Evolutionary conservation across 2,113 vertebrate genomes (phyloP).

Genomic region (Dascyllus trimaculatus): DNA sequence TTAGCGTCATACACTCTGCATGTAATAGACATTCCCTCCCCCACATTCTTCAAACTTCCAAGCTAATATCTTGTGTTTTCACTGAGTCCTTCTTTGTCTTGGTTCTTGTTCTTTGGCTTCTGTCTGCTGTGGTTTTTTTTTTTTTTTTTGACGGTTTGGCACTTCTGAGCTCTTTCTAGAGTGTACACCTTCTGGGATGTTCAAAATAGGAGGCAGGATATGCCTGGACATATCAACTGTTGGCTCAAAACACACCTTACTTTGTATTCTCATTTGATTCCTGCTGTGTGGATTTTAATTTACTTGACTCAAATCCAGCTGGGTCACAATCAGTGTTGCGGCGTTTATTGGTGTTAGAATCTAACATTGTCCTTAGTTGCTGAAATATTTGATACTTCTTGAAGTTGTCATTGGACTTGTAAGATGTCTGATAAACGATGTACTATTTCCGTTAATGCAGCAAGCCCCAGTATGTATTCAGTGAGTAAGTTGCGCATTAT

Average conservation of each 20-base stretch:
- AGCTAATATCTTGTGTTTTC: constrained; percentile 22
- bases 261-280: constrained; percentile 1
- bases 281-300: background rate
- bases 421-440: background rate
- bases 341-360: too few relatives aligned
- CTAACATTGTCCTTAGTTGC: too few relatives aligned
- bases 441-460: background rate
- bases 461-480: background rate
- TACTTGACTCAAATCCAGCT: background rate
- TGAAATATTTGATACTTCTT: too few relatives aligned
- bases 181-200: background rate
- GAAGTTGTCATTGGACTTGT: background rate
- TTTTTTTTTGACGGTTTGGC: background rate
- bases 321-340: background rate
- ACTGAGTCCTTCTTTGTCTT: background rate
- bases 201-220: background rate
- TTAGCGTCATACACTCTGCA: constrained; percentile 56
- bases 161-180: background rate
- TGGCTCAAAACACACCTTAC: constrained; percentile 10
- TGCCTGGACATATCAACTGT: constrained; percentile 9
- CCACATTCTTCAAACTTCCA: constrained; percentile 38
- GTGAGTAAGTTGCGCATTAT: background rate
- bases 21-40: constrained; percentile 12
- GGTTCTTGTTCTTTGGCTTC: constrained; percentile 5
- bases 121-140: constrained; percentile 18